These are phyloP conservation scores for Stigmatopora nigra DNA, from an alignment of 2,113 vertebrate genomes.

Conservation along the genomic window DNA sequence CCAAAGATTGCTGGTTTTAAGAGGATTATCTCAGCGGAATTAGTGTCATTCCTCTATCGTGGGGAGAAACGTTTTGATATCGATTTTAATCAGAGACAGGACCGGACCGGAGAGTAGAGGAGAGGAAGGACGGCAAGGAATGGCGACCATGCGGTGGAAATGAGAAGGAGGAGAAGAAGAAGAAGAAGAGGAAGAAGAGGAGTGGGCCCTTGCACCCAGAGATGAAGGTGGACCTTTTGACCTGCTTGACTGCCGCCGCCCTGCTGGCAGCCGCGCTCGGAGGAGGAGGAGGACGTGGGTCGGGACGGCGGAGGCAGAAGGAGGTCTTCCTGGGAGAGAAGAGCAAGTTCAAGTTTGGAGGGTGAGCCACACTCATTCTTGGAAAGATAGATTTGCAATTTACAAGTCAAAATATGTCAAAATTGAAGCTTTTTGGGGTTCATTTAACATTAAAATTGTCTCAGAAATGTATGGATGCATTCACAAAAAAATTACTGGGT, in stretches of 20 bases:
- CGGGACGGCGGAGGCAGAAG: slow-evolving; percentile 53
- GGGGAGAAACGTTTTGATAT: slow-evolving; percentile 61
- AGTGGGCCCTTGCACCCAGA: slow-evolving; percentile 25
- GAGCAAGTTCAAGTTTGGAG: slow-evolving; percentile 65
- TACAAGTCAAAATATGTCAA: no score
- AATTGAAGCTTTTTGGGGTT: no score
- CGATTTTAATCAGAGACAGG: slow-evolving; percentile 64
- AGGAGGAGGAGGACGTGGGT: slow-evolving; percentile 40
- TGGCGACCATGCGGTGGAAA: not conserved
- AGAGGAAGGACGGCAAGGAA: slow-evolving; percentile 7
- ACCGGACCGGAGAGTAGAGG: slow-evolving; percentile 29
- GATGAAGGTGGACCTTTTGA: slow-evolving; percentile 47
- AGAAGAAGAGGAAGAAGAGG: not conserved
- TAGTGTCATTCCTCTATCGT: slow-evolving; percentile 67
- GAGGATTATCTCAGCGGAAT: slow-evolving; percentile 66
- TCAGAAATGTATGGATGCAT: no score
- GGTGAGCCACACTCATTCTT: slow-evolving; percentile 42
- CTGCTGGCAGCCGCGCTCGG: slow-evolving; percentile 37
- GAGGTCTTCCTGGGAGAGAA: slow-evolving; percentile 63
- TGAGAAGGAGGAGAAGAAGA: not conserved
- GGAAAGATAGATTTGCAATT: not conserved
- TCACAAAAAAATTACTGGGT: no score
- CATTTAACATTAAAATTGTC: no score
- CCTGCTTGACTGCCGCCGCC: slow-evolving; percentile 28
- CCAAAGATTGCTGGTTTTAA: slow-evolving; percentile 67